Evolutionary conservation across 2,797 vertebrate genomes (phyloP), one percentile per base, ranked within the genome.

Genomic region (Notolabrus celidotus): DNA sequence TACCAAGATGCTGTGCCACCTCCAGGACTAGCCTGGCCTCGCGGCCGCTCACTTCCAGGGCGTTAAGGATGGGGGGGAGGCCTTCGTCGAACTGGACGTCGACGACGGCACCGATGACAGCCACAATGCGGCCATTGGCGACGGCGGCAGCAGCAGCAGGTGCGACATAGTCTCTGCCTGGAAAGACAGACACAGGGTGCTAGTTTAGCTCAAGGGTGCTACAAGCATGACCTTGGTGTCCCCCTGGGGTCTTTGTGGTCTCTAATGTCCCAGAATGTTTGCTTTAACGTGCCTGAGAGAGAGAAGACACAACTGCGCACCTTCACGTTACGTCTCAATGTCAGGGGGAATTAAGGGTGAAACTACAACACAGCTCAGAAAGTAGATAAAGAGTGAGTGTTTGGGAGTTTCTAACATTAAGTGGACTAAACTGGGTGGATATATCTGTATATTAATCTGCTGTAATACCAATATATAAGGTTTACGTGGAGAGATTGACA

Each of bases 71-170:
- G 46, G 97, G 97, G n/a, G 97, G 97, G 7, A 99, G 94, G 14
- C 86, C 97, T 72, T 97, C 97, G 16, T 98, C 97, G 62, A 99
- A 99, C 94, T 99, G 97, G 80, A 99, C 97, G 19, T 98, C 97
- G 50, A 99, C 97, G 36, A 99, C 97, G 8, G 97, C 97, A 0
- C 97, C 97, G 65, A 99, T 99, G 83, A 99, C 97, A 0, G 97
- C 97, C 73, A 98, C 96, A 58, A 99, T 99, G 33, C 94, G 96
- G 0, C 97, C 97, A 0, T 56, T 67, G 14, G 63, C 60, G 55
- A 63, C 86, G n/a, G 31, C 52, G 0, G 94, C 82, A 0, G 96
- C 94, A 0, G 96, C 92, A 0, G 95, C 89, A 17, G 95, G 96
- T 1, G 95, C 95, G 0, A 91, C 97, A 97, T 98, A 98, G 51